Conservation (phyloP, 2,888 invertebrate species). For the Frankliniella fusca region DNA sequence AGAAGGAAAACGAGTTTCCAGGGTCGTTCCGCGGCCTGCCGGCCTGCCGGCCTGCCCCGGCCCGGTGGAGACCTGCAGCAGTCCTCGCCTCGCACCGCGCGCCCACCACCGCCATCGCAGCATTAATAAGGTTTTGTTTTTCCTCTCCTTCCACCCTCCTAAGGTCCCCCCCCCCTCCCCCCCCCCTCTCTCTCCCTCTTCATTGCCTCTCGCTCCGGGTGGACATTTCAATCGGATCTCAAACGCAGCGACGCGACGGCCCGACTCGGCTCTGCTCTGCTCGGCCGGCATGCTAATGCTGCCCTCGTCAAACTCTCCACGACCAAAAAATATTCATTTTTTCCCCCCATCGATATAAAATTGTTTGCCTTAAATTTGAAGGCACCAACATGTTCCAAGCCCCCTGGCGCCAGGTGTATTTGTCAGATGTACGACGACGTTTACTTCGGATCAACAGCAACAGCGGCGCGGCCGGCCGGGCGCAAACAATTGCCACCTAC, state of each 20-base stretch:
- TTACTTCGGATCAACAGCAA: no score
- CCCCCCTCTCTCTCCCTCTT: neutral
- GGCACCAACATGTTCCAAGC: neutral
- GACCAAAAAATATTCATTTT: no score
- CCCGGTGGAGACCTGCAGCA: neutral
- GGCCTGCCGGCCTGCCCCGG: neutral
- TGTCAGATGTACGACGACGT: no score
- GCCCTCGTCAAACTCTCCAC: neutral
- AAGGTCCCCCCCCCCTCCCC: neutral
- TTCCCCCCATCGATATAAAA: neutral
- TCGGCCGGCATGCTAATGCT: neutral
- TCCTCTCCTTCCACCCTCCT: neutral
- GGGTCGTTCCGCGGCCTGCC: neutral
- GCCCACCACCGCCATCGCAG: neutral
- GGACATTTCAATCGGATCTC: conserved; percentile 24
- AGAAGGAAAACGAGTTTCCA: neutral
- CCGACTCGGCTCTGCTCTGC: neutral
- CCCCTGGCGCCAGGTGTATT: neutral
- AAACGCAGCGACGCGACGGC: conserved; percentile 3
- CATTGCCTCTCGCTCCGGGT: neutral
- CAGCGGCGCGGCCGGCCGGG: neutral
- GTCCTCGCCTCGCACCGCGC: neutral
- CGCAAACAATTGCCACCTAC: neutral
- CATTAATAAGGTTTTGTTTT: conserved; percentile 23
- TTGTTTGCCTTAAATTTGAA: neutral